Percentiles rank a stretch among this genome's conserved stretches.
These are phyloP conservation scores for Oryzias melastigma DNA, from an alignment of 2,113 vertebrate genomes.

Conservation along the genomic window DNA sequence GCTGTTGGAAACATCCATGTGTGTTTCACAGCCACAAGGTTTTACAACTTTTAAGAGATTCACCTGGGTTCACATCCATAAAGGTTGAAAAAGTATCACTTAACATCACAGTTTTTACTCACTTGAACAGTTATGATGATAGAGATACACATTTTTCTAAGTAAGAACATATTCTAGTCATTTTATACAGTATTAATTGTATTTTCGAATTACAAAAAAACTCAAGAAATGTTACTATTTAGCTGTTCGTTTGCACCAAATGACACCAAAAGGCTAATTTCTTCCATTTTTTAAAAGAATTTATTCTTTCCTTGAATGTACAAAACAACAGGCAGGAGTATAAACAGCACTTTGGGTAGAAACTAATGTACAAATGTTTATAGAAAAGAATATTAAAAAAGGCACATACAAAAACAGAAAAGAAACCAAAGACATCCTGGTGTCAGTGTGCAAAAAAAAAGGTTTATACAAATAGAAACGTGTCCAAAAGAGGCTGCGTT, in stretches of 20 bases:
- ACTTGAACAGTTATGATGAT: no score
- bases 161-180: no score
- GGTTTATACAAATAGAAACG: conserved; percentile 97
- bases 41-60: neutral
- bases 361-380: conserved; percentile 89
- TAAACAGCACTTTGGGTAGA: conserved; percentile 77
- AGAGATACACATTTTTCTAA: no score
- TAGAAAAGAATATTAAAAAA: conserved; percentile 85
- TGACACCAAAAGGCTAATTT: conserved; percentile 5
- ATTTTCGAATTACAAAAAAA: no score
- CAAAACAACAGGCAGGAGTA: conserved; percentile 70
- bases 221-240: neutral
- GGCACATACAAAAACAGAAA: conserved; percentile 76
- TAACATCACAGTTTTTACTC: no score
- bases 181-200: no score
- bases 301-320: conserved; percentile 79
- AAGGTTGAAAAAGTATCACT: no score
- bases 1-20: conserved; percentile 31
- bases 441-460: conserved; percentile 98
- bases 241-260: conserved; percentile 18
- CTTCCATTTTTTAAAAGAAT: conserved; percentile 50
- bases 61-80: no score
- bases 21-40: conserved; percentile 9
- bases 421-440: conserved; percentile 81
- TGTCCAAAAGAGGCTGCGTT: conserved; percentile 89